Conservation (phyloP, 64 coral and sea anemone species). For the Hydrozoanthus tunicans region DNA sequence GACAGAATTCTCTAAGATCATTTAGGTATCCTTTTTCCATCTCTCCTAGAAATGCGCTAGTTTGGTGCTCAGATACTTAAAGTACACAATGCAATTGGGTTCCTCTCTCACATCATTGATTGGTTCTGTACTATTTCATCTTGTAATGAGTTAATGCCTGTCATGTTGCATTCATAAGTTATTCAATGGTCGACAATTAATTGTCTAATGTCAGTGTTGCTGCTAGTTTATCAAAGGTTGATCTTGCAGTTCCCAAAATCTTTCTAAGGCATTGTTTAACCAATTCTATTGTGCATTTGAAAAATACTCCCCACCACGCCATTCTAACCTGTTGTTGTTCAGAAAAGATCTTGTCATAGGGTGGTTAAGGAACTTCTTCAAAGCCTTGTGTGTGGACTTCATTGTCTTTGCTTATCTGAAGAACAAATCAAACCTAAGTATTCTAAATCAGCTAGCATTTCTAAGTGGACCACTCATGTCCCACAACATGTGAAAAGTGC, state of each 20-base stretch:
- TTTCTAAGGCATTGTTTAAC: slow-evolving; percentile 27
- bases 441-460: slow-evolving; percentile 20
- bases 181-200: too few species aligned
- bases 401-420: not conserved
- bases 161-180: too few species aligned
- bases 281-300: not conserved
- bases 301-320: slow-evolving; percentile 28
- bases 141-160: too few species aligned
- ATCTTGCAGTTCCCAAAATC: slow-evolving; percentile 8
- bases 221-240: too few species aligned
- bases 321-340: not conserved
- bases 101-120: too few species aligned
- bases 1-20: too few species aligned
- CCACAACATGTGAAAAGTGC: slow-evolving; percentile 39
- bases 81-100: too few species aligned
- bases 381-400: not conserved
- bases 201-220: too few species aligned
- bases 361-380: not conserved
- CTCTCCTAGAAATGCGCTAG: too few species aligned
- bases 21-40: too few species aligned
- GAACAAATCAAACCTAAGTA: not conserved
- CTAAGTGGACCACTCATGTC: slow-evolving; percentile 35
- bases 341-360: not conserved
- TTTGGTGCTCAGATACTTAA: too few species aligned
- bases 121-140: too few species aligned